Base-by-base conservation (phyloP, 2,113 vertebrate species). In the Microcebus ravelobensis region DNA sequence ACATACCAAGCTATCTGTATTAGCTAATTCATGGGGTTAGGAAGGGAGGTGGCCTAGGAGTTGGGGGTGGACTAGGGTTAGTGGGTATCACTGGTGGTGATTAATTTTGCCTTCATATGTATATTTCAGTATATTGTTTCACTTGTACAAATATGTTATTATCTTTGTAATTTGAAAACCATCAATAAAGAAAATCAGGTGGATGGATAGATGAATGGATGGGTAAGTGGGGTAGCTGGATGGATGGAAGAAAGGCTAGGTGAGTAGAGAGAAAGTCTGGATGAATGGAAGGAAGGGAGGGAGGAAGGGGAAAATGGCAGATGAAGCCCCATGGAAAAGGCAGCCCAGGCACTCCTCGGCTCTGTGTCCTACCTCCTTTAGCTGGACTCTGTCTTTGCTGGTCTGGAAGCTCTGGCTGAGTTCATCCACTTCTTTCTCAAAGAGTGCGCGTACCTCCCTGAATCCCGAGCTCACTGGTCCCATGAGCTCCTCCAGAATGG, bases 401-500 rank as follows among this genome's bases (percentile, higher is more conserved):
- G 96, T 98, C 96, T 98, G 98, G 87, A 99, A 98, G 90, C 98
- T 98, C 96, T 98, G 98, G 97, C 98, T 99, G 39, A 99, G 98
- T 63, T 98, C 97, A 31, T 99, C 98, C 98, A 99, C 99, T 96
- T 98, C 98, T 71, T 85, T 98, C 70, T 99, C 99, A 29, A 99
- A 99, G 79, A 99, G 98, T 0, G 97, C 96, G 0, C 99, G 99
- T 0, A 99, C 99, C 92, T 99, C 99, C 5, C 96, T 97, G 97
- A 99, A 99, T 3, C 99, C 99, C 0, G 99, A 98, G 84, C 99
- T 99, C 98, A 99, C 98, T 0, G 99, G 99, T 34, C 98, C 99
- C 99, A 99, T 99, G 91, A 99, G 98, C 95, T 99, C 99, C 98
- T 99, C 99, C 97, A 99, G 98, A 45, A 99, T 96, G 5, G 99